Base-by-base conservation (phyloP, 2,113 vertebrate genomes). In the Lota lota region DNA sequence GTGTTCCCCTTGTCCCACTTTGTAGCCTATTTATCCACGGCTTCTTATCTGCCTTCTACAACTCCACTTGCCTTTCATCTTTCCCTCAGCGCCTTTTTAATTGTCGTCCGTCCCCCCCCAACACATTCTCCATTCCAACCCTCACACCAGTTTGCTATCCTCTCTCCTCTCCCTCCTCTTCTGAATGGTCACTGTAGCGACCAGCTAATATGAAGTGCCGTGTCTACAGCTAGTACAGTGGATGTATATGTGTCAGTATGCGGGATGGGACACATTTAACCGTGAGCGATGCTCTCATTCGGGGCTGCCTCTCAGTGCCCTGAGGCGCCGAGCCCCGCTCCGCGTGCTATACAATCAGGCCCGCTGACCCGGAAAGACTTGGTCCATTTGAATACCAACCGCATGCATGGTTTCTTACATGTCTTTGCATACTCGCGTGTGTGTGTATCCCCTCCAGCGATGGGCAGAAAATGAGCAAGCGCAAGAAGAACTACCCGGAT, bases 381-480 rank as follows among this genome's bases (percentile, higher is more conserved):
- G 61, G 64, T 73, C 86, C 59, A 85, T 85, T 80, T 85, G 67
- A 86, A 85, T 84, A 83, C 74, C 73, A 82, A 80, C 77, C 83
- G 74, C 72, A 73, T 60, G 74, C 72, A 73, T 61, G 63, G 67
- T 75, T 83, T 67, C 73, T 76, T 76, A 70, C 82, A 83, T 79
- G 78, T 75, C 76, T 65, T 76, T 73, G 74, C 54, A 10, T 60
- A 4, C 22, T 87, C 65, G 64, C 87, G 61, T 85, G 51, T 69
- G 64, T 79, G 62, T 79, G 66, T 74, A 53, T 22, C 64, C 79
- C 80, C 72, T 61, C 61, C 81, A 99, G 97, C 72, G 97, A 99
- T 90, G 97, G 97, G 67, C 97, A 99, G 79, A 99, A 99, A 90
- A 99, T 99, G 97, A 98, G 96, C 88, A 99, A 99, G 84, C 94